Base-by-base conservation (phyloP, 2,888 invertebrate species). In the Drosophila borealis region DNA sequence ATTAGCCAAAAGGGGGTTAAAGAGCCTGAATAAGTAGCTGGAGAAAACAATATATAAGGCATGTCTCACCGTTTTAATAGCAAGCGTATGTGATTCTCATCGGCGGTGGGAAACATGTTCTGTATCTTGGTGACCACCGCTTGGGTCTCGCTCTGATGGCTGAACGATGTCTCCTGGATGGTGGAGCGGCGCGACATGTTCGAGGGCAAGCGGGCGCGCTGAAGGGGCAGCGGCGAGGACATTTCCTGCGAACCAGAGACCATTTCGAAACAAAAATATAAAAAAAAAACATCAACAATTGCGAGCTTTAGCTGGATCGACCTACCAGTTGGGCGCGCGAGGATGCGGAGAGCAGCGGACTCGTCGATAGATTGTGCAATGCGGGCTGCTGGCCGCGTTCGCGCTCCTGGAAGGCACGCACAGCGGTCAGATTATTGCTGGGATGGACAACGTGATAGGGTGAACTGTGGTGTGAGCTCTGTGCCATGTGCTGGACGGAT, bases 101-200 rank as follows among this genome's bases (percentile, higher is more conserved):
- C 95, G 56, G 97, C 98, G 8, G 98, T 98, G 2, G 98, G 98
- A 91, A 98, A 98, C 95, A 97, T 96, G 48, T 96, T 95, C 86
- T 96, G 95, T 81, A 97, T 96, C 92, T 96, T 97, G 42, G 95
- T 93, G 13, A 97, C 96, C 63, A 96, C 94, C 8, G 95, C 94
- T 80, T 97, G 96, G 0, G 95, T 94, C 73, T 96, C 96, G 8
- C 94, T 93, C 55, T 94, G 94, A 68, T 94, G 93, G 1, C 94
- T 94, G 63, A 94, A 93, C 53, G 95, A 94, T 4, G 95, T 95
- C 88, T 96, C 96, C 78, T 95, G 94, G 33, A 92, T 92, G n/a
- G 92, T 92, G 41, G 91, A 91, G 10, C 92, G 92, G 1, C 91
- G 87, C n/a, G 91, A 92, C 76, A 91, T 80, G 62, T 88, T 92